phyloP scores from a whole-genome alignment of 2,888 invertebrate genomes.

The Tetragonula carbonaria region DNA sequence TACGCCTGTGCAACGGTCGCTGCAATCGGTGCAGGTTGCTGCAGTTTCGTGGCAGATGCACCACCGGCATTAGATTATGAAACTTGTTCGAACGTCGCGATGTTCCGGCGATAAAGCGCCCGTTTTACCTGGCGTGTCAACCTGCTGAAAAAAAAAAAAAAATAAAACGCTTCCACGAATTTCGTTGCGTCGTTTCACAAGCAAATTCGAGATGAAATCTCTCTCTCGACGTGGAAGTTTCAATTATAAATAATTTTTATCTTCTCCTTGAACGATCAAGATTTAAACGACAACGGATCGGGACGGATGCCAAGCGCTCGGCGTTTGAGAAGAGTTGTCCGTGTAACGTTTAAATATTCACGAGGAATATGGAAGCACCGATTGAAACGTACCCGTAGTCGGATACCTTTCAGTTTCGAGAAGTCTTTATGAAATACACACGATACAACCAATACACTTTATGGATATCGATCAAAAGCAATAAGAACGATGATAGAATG shows the following conservation, averaged over 20 bases:
- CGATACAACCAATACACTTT: conserved; percentile 40
- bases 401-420: conserved; percentile 30
- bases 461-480: conserved; percentile 49
- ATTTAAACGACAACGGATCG: not conserved
- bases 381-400: conserved; percentile 29
- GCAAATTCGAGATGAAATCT: not conserved
- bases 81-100: conserved; percentile 42
- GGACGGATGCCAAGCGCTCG: not conserved
- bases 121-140: conserved; percentile 21
- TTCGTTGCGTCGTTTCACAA: not conserved
- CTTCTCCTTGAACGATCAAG: not conserved
- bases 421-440: conserved; percentile 25
- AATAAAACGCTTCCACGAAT: not conserved
- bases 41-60: conserved; percentile 42
- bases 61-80: conserved; percentile 44
- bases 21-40: conserved; percentile 51
- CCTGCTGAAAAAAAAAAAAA: not conserved
- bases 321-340: not conserved
- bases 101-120: conserved; percentile 53
- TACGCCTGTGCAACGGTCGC: conserved; percentile 45
- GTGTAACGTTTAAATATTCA: conserved; percentile 32
- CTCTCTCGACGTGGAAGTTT: too few species aligned
- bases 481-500: conserved; percentile 53
- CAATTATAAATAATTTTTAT: not conserved
- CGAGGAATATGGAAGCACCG: conserved; percentile 19